Evolutionary conservation across 2,113 vertebrate genomes (phyloP).

Genomic region (Taxidea taxus): DNA sequence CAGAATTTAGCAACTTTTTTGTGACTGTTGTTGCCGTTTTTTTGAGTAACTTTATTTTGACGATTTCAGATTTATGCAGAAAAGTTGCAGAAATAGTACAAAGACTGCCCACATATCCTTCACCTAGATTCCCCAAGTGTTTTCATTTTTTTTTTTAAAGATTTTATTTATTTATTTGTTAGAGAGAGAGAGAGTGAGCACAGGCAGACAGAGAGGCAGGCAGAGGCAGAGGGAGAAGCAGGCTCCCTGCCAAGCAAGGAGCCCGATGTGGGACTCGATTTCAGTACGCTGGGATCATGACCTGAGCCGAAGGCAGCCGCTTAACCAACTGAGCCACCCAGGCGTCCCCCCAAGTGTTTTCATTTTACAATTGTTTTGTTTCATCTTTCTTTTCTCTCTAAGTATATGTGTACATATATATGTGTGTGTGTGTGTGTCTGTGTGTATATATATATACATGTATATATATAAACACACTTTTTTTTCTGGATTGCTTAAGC

Average conservation of each 20-base stretch:
- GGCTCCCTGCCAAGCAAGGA: no score
- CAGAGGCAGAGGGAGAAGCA: no score
- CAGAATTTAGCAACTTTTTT: conserved; percentile 17
- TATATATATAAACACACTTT: not conserved
- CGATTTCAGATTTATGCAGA: conserved; percentile 27
- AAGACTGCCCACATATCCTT: not conserved
- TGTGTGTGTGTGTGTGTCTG: not conserved
- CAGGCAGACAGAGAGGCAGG: no score
- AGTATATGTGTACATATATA: not conserved
- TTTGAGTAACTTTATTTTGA: conserved; percentile 37
- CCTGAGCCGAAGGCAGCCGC: no score
- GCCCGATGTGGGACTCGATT: no score
- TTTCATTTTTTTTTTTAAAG: not conserved
- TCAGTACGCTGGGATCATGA: no score
- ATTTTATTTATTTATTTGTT: no score
- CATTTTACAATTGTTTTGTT: conserved; percentile 20
- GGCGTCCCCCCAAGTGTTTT: not conserved
- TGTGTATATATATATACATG: not conserved
- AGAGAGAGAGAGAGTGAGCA: no score
- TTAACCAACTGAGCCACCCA: no score
- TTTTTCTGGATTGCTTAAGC: conserved; percentile 25
- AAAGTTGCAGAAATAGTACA: not conserved
- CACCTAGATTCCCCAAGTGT: not conserved
- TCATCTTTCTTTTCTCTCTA: not conserved
- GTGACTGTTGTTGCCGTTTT: conserved; percentile 4